Conservation (phyloP, 1,140 invertebrate genomes). For the Calycopis cecrops region DNA sequence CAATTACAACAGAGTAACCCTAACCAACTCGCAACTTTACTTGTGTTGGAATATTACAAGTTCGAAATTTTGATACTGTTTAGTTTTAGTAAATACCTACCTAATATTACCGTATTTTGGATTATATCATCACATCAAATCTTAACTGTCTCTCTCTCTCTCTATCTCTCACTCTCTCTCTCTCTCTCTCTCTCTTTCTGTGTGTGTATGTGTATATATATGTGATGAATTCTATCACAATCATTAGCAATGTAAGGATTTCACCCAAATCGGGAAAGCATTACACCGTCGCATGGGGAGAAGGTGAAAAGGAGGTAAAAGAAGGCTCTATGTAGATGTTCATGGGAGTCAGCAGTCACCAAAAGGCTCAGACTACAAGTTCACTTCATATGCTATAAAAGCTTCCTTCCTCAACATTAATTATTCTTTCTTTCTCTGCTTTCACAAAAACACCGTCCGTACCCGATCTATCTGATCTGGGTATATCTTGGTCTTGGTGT, state of each 20-base stretch:
- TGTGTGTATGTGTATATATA: background rate
- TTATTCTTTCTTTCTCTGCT: no score
- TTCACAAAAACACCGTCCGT: no score
- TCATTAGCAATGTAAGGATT: background rate
- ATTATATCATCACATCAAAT: background rate
- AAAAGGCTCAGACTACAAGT: no score
- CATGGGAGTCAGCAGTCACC: no score
- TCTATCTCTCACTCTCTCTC: background rate
- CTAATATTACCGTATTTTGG: background rate
- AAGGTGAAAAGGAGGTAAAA: no score
- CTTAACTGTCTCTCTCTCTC: background rate
- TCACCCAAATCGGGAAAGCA: no score
- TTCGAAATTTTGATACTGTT: background rate
- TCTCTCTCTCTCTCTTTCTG: background rate
- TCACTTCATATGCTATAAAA: no score
- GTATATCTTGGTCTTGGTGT: no score
- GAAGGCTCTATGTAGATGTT: no score
- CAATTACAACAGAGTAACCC: background rate
- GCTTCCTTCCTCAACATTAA: no score
- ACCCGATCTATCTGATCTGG: no score
- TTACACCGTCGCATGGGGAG: no score
- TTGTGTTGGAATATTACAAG: constrained; percentile 1
- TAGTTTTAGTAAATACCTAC: background rate
- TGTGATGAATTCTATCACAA: background rate
- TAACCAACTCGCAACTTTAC: background rate